Evolutionary conservation across 2,797 vertebrate genomes (phyloP), one percentile per base, ranked within the genome.

Genomic region (Molossus alvarezi): DNA sequence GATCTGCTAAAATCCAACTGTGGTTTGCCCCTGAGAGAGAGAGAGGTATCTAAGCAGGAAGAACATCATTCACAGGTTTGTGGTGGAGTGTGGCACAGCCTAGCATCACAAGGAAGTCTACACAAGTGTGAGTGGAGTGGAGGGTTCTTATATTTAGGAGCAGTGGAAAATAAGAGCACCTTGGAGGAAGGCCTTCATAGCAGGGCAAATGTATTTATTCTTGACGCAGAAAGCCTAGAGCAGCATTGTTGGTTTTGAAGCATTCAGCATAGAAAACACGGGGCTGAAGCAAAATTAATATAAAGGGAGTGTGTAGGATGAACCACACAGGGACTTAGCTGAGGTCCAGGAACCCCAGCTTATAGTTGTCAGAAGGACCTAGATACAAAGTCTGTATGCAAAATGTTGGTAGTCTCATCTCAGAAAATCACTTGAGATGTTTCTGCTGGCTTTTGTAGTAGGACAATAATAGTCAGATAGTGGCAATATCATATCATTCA

Each of bases 1-100:
- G 33, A 45, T 88, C 55, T 82, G 71, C 73, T 64, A 67, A 89
- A 84, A 83, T 53, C 55, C 79, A 60, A 77, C 86, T 85, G 93
- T 69, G 86, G 76, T 87, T 91, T 97, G 62, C 67, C 91, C 72
- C 37, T 12, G 20, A 84, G 9, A 27, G 13, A 79, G 41, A 62
- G n/a, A 57, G 65, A 73, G n/a, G 13, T 15, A 8, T 53, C 20
- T 57, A 65, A 79, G 37, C 17, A 57, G 73, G 60, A 88, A 86
- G 51, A 57, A 41, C 0, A 41, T 33, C 37, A 48, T 60, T 15
- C 23, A 37, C 5, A 88, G 48, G 33, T 3, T 57, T 1, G 0
- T 7, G 75, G 45, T 77, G 17, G 55, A 73, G 45, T 10, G 6
- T 1, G 53, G 37, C 37, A 6, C 5, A 12, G 9, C 23, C n/a